Percentiles rank a stretch among this genome's conserved stretches.
Conservation (phyloP, 2,113 vertebrate species). For the Nothocercus nigrocapillus region DNA sequence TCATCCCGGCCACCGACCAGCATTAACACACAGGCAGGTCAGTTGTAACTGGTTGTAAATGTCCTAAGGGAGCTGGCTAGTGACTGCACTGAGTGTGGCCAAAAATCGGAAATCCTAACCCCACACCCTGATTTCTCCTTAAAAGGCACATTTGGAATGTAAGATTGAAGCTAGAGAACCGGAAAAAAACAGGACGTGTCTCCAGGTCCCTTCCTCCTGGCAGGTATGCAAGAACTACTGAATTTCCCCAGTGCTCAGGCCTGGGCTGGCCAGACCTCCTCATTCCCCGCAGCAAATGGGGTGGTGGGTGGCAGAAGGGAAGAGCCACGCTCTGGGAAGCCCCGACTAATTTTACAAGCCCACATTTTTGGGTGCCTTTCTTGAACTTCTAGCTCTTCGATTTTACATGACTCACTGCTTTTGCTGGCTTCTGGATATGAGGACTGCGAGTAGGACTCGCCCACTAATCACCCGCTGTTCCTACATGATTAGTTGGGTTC, state of each 20-base stretch:
- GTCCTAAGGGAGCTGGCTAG: neutral
- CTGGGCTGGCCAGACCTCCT: fast-evolving
- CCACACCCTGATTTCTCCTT: neutral
- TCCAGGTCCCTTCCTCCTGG: neutral
- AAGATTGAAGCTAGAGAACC: neutral
- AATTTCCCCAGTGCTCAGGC: neutral
- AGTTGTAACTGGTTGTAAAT: neutral
- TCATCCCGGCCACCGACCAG: neutral
- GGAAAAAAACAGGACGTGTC: neutral
- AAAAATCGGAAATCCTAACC: neutral
- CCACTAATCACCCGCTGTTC: neutral
- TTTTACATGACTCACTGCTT: neutral
- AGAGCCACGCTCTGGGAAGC: neutral
- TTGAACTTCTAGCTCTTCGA: neutral
- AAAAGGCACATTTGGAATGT: neutral
- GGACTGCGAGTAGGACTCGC: neutral
- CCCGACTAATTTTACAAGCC: neutral
- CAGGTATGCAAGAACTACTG: fast-evolving
- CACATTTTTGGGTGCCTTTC: neutral
- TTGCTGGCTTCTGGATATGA: neutral
- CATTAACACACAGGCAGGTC: neutral
- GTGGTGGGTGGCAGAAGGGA: neutral
- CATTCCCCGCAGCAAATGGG: neutral
- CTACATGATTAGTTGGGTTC: neutral
- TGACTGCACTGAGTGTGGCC: neutral